These are phyloP conservation scores for Lasius fuliginosus DNA, from an alignment of 2,888 invertebrate species.

Conservation along the genomic window DNA sequence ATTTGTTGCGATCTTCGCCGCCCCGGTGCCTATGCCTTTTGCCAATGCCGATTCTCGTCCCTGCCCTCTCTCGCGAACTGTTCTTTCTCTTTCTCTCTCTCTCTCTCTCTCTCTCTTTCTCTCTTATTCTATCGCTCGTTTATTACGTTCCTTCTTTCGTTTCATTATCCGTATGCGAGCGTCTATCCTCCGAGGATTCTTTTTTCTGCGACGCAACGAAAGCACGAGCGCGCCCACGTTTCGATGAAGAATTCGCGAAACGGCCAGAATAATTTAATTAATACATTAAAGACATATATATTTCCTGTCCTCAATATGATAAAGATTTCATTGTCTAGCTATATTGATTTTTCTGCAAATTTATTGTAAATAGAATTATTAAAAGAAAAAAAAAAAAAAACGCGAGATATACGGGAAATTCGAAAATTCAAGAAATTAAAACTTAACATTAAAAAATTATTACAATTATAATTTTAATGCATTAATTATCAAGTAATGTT, in stretches of 20 bases:
- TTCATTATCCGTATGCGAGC: slow-evolving; percentile 73
- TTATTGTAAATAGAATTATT: background rate
- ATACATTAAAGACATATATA: background rate
- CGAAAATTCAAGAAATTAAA: background rate
- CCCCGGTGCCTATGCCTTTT: slow-evolving; percentile 76
- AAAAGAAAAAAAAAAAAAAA: background rate
- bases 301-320: background rate
- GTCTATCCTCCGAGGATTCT: slow-evolving; percentile 57
- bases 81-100: slow-evolving; percentile 41
- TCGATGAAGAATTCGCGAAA: slow-evolving; percentile 33
- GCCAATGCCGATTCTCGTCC: slow-evolving; percentile 76
- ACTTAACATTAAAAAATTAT: background rate
- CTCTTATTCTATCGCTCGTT: slow-evolving; percentile 68
- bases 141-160: slow-evolving; percentile 78
- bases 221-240: slow-evolving; percentile 46
- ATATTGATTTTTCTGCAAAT: background rate
- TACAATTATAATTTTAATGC: background rate
- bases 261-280: slow-evolving; percentile 14
- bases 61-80: slow-evolving; percentile 41
- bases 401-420: background rate
- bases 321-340: background rate
- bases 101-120: slow-evolving; percentile 53
- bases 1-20: slow-evolving; percentile 81
- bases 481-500: background rate
- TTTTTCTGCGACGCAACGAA: slow-evolving; percentile 46